A percentile compares a stretch with the other conserved stretches of the same genome.
Conservation (phyloP, 2,113 vertebrate species). For the Verasper variegatus region DNA sequence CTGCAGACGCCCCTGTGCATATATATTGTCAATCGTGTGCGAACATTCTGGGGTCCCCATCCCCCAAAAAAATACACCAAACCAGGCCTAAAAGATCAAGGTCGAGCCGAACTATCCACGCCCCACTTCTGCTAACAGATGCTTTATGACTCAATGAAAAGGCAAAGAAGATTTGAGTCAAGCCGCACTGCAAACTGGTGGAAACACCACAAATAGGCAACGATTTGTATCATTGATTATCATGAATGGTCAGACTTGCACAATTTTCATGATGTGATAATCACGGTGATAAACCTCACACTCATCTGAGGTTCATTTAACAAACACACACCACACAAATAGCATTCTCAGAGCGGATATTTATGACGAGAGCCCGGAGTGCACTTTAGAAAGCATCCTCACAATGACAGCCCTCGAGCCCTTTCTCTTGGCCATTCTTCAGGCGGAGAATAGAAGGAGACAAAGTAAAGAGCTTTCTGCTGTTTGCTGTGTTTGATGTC, state of each 20-base stretch:
- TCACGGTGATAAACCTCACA: neutral
- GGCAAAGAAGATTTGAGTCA: slow-evolving; percentile 14
- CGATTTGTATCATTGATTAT: slow-evolving; percentile 17
- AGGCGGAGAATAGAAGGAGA: slow-evolving; percentile 38
- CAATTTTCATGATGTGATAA: slow-evolving; percentile 15
- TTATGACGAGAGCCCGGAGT: slow-evolving; percentile 3
- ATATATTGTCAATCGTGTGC: neutral
- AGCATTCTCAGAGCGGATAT: neutral
- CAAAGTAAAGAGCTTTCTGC: slow-evolving; percentile 40
- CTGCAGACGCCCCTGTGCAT: neutral
- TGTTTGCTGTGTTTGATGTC: slow-evolving; percentile 51
- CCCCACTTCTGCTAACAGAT: slow-evolving; percentile 12
- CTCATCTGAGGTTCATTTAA: neutral
- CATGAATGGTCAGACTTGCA: slow-evolving; percentile 19
- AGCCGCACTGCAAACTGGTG: slow-evolving; percentile 13
- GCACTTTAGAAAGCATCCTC: slow-evolving; percentile 30
- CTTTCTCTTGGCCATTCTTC: neutral
- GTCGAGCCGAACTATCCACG: too few species aligned
- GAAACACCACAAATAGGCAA: slow-evolving; percentile 7
- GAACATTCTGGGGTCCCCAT: neutral
- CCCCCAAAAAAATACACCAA: neutral
- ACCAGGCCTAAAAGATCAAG: neutral
- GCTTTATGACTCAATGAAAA: slow-evolving; percentile 6
- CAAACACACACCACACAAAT: neutral
- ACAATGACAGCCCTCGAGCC: slow-evolving; percentile 20